These are phyloP conservation scores for Pachypeltis micranthus DNA, from an alignment of 1,140 invertebrate species.

Conservation along the genomic window DNA sequence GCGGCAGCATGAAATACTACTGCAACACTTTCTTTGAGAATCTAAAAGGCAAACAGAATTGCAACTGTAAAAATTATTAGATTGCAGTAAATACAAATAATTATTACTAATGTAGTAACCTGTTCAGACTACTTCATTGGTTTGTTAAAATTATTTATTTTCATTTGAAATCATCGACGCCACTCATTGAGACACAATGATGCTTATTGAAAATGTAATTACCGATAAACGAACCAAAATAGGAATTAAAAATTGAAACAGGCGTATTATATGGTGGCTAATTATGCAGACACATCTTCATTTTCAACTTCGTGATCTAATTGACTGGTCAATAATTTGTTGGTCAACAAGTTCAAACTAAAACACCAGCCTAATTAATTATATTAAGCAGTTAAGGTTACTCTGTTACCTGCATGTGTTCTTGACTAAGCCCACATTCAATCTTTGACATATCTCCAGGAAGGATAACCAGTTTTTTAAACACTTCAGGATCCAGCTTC, in stretches of 20 bases:
- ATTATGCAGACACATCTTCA: neutral
- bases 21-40: neutral
- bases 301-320: neutral
- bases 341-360: too few relatives aligned
- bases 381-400: too few relatives aligned
- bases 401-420: neutral
- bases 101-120: neutral
- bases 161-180: neutral
- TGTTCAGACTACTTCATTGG: conserved; percentile 30
- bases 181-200: neutral
- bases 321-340: neutral
- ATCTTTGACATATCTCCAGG: neutral
- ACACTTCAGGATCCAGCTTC: neutral
- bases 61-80: neutral
- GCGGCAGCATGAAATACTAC: neutral
- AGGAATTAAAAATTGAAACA: neutral
- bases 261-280: neutral
- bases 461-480: neutral
- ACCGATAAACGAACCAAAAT: neutral
- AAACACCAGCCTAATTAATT: too few relatives aligned
- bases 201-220: neutral
- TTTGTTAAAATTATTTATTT: neutral
- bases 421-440: neutral
- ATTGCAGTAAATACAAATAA: neutral
- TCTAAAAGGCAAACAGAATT: neutral